phyloP scores from a whole-genome alignment of 92 coral and sea anemone species.

The Heteractis magnifica region DNA sequence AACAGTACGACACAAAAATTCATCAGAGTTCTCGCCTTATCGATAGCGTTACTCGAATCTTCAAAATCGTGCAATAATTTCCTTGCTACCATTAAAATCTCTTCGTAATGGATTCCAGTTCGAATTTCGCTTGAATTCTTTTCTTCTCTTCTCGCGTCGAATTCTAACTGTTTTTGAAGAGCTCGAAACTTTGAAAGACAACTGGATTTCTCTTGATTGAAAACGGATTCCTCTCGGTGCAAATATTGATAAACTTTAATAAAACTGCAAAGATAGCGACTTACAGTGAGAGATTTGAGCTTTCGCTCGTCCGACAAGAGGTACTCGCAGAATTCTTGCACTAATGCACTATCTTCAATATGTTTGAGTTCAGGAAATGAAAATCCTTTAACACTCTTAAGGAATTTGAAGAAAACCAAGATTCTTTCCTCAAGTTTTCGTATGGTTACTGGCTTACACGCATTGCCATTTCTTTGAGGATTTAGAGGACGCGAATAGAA shows the following conservation, averaged over 20 bases:
- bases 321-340: conserved; percentile 1
- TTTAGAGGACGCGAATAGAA: conserved; percentile 5
- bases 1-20: not conserved
- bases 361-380: not conserved
- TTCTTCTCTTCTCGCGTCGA: conserved; percentile 2
- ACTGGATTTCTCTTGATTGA: not conserved
- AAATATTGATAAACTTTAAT: conserved; percentile 1
- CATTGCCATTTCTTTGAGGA: conserved; percentile 3
- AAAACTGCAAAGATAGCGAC: not conserved
- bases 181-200: conserved; percentile 7
- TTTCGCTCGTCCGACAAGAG: conserved; percentile 7
- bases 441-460: not conserved
- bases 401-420: conserved; percentile 2
- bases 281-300: not conserved
- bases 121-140: not conserved
- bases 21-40: conserved; percentile 5
- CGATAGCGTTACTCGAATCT: conserved; percentile 4
- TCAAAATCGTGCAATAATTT: conserved; percentile 3
- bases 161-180: conserved; percentile 4
- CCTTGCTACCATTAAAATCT: conserved; percentile 4
- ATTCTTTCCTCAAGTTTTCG: not conserved
- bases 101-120: conserved; percentile 5
- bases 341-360: not conserved
- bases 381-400: not conserved
- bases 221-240: conserved; percentile 4